A percentile compares a stretch with the other conserved stretches of the same genome.
phyloP scores from a whole-genome alignment of 2,888 invertebrate species.

The Drosophila putrida region DNA sequence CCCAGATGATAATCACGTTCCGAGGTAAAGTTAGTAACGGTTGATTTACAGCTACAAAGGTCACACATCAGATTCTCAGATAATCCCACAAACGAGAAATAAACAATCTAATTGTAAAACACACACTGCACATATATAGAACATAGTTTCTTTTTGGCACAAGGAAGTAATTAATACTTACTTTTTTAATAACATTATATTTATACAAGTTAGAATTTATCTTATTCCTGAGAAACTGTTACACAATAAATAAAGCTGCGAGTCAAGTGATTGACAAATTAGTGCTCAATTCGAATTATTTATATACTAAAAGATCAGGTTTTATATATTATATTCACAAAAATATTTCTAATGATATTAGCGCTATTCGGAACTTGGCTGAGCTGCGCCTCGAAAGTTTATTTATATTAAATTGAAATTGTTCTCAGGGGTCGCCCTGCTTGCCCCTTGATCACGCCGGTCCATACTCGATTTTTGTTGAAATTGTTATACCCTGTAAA shows the following conservation, averaged over 20 bases:
- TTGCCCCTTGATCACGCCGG: neutral
- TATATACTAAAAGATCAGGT: constrained; percentile 1
- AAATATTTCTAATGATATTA: constrained; percentile 14
- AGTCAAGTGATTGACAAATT: constrained; percentile 10
- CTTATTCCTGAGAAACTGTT: neutral
- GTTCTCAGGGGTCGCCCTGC: constrained; percentile 29
- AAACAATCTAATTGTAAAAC: neutral
- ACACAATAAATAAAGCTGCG: constrained; percentile 6
- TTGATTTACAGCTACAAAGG: constrained; percentile 33
- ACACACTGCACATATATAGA: neutral
- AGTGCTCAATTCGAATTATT: constrained; percentile 16
- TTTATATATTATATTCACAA: neutral
- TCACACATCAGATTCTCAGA: constrained; percentile 22
- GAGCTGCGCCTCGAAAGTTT: constrained; percentile 52
- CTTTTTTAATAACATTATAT: neutral
- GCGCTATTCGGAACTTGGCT: constrained; percentile 14
- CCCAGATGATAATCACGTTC: neutral
- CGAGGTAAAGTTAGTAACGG: constrained; percentile 4
- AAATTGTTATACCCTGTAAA: constrained; percentile 11
- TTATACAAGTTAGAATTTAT: neutral
- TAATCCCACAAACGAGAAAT: constrained; percentile 2
- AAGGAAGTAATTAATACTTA: constrained; percentile 18
- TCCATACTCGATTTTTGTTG: constrained; percentile 29
- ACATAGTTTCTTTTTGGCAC: neutral
- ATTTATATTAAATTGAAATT: constrained; percentile 66